Evolutionary conservation across 2,797 vertebrate species (phyloP), one percentile per base, ranked within the genome.

Genomic region (Dryobates pubescens): DNA sequence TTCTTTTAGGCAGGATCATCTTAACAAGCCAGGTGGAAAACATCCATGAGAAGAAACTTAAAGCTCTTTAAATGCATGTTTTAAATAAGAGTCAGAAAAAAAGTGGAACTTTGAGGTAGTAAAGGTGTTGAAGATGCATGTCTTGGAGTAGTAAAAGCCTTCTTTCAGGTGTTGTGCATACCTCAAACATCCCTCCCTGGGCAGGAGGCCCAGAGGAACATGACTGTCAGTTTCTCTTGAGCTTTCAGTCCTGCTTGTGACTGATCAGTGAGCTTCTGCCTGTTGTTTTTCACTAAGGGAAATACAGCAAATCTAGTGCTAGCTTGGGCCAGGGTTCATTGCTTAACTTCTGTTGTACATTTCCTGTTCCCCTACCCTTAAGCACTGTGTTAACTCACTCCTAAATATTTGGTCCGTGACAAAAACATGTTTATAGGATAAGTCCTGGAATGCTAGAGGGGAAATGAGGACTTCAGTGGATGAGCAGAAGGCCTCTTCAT

Each of bases 11-110:
- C n/a, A 89, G 47, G 11, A 5, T 29, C 20, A 1, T 75, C 30
- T 62, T 47, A 75, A 36, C 6, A 26, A 22, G 8, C 9, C 9
- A 30, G 6, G 38, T 74, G 29, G 71, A 29, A 86, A 80, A 69
- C 2, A 0, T 2, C 5, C 0, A 1, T 3, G 13, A 68, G 30
- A 56, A n/a, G 24, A 77, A 57, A 30, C 32, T 23, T 51, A 0
- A 36, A 69, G 17, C 22, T 63, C 7, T 72, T 80, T 10, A 32
- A 56, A 58, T 36, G 4, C 1, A 2, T 41, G 1, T 38, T 72
- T 88, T 30, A 68, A 59, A 23, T 43, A 41, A 2, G 8, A 11
- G 4, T 56, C 0, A 1, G 56, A 38, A 34, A 34, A 34, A 16
- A 49, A 89, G 27, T 4, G 24, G 5, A 34, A 5, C 53, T 92